Conservation (phyloP, 2,888 invertebrate genomes). For the Patella depressa region DNA sequence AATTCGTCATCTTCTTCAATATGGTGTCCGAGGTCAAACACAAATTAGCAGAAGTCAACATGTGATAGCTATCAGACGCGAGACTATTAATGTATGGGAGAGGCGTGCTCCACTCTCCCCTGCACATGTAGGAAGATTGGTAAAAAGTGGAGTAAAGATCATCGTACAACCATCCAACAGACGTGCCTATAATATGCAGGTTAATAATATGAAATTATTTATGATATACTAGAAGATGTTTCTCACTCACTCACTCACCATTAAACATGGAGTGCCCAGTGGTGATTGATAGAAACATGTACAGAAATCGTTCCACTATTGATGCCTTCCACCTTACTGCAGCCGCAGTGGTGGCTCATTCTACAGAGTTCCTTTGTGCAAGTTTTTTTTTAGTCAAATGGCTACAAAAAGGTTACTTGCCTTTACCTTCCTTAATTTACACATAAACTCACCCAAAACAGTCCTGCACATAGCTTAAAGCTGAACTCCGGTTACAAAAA, state of each 20-base stretch:
- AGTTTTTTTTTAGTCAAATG: too few relatives aligned
- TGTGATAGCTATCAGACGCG: conserved; percentile 70
- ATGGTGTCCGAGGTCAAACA: conserved; percentile 18
- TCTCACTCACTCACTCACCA: background rate
- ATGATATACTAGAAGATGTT: background rate
- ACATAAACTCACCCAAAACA: too few relatives aligned
- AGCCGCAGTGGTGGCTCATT: too few relatives aligned
- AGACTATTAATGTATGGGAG: conserved; percentile 75
- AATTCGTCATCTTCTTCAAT: background rate
- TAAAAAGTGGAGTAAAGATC: conserved; percentile 88
- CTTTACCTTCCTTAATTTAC: too few relatives aligned
- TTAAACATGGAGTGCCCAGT: background rate
- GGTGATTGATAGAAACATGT: background rate
- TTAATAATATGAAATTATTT: conserved; percentile 48
- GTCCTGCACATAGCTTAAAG: too few relatives aligned
- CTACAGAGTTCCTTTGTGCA: too few relatives aligned
- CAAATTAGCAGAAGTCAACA: conserved; percentile 20
- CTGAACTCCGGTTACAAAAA: too few relatives aligned
- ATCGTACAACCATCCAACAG: conserved; percentile 98
- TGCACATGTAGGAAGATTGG: conserved; percentile 88
- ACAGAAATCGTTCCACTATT: too few relatives aligned
- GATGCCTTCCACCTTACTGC: too few relatives aligned
- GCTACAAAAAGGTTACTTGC: too few relatives aligned
- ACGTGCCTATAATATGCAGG: conserved; percentile 97
- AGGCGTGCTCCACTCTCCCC: conserved; percentile 95